Base-by-base conservation (phyloP, 1,140 invertebrate genomes). In the Dreissena rostriformis region DNA sequence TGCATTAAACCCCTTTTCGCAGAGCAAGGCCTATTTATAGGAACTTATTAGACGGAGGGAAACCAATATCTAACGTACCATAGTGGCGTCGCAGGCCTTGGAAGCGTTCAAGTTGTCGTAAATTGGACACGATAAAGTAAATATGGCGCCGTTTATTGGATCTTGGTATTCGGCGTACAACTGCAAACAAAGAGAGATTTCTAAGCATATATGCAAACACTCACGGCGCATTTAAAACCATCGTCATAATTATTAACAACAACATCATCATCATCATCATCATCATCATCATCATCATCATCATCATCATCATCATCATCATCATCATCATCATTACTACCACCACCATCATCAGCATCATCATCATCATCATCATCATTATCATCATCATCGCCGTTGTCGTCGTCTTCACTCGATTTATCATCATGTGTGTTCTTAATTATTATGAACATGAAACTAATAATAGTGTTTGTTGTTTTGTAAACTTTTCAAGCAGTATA, bases 281-380 rank as follows among this genome's bases (percentile, higher is more conserved):
- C 77, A 79, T 79, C 76, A 79, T 79, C 76, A 79, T 79, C 51
- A 79, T 79, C 76, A 79, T 79, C 76, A 70, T 79, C 76, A 70
- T 79, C 76, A 70, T 79, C 76, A 79, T 79, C 76, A 79, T 79
- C 76, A 79, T 79, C 74, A 76, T 76, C 74, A 76, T 28, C 74
- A 76, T 76, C 74, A 76, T 76, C 74, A 76, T 76, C 74, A 76
- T 76, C 74, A 76, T 15, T 53, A 65, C 12, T 24, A 67, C 11
- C 19, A 67, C 11, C 66, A 67, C 11, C 19, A n/a, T 12, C 66
- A 67, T 15, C 19, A n/a, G 22, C 66, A 67, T 12, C 66, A 67
- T 12, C 26, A 28, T 11, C 19, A 67, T 14, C 19, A 28, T 67
- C 65, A 28, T 12, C 19, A 19, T 15, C 65, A 22, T 14, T 22